Base-by-base conservation (phyloP, 2,797 vertebrate species). In the Dermochelys coriacea region DNA sequence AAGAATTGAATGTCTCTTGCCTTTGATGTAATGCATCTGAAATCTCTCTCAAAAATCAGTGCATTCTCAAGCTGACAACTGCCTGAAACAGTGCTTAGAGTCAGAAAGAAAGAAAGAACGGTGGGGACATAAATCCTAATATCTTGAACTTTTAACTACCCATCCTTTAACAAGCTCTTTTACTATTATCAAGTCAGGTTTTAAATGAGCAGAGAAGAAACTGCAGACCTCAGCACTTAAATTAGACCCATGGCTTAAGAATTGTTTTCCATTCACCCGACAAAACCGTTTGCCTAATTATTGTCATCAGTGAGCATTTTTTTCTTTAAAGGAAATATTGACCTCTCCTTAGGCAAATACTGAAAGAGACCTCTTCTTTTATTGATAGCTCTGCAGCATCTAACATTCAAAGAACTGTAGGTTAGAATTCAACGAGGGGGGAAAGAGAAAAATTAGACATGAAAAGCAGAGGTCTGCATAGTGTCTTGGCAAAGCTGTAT, bases 271-370 rank as follows among this genome's bases (percentile, higher is more conserved):
- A 94, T 97, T 96, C 84, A 90, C 11, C 64, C 52, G 93, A 93
- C 95, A 96, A 94, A 82, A 88, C 74, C 91, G 77, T 80, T 93
- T 91, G 91, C 77, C 87, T 97, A 96, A 98, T 98, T 98, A 97
- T 89, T 91, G 90, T 90, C 90, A 96, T 91, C 88, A 57, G 19
- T 75, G 51, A 90, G 52, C 41, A 94, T 94, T 96, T 91, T 84
- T 95, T 90, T 49, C 95, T 96, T 93, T 78, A 94, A 90, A 96
- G 87, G 90, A 96, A 97, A 97, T 97, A 97, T 84, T 98, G 97
- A 97, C 92, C 54, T 74, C 96, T 97, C 87, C 79, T 93, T 55
- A 87, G 92, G 93, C 88, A 80, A 52, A 89, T 92, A 90, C 59
- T 88, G 83, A 92, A 97, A 96, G 57, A 78, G 23, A 71, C 78